These are phyloP conservation scores for Heterodera carotae DNA, from an alignment of 1,140 invertebrate species.

Conservation along the genomic window DNA sequence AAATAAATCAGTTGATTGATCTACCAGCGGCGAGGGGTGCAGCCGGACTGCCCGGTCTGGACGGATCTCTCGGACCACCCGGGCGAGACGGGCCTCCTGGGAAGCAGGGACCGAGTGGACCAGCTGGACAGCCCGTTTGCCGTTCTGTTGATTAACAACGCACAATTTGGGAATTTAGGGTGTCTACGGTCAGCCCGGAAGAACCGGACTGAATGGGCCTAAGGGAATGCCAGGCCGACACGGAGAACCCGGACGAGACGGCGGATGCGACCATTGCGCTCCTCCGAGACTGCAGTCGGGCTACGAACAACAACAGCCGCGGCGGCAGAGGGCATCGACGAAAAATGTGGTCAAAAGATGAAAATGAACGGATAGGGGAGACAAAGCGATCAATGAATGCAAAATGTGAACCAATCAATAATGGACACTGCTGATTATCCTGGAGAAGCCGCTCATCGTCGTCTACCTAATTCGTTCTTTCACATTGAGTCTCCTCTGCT, in stretches of 20 bases:
- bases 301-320: slow-evolving; percentile 5
- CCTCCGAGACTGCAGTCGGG: slow-evolving; percentile 6
- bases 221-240: slow-evolving; percentile 25
- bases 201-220: slow-evolving; percentile 5
- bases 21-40: not conserved
- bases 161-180: not conserved
- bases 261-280: slow-evolving; percentile 12
- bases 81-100: slow-evolving; percentile 8
- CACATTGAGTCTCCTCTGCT: too few species aligned
- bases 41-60: not conserved
- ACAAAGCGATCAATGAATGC: not conserved
- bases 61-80: slow-evolving; percentile 11
- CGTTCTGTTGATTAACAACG: not conserved
- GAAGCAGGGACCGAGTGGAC: slow-evolving; percentile 14
- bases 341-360: not conserved
- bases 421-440: too few species aligned
- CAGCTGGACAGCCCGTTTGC: not conserved
- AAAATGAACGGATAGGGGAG: not conserved
- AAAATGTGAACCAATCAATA: not conserved
- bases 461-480: too few species aligned
- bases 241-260: slow-evolving; percentile 10
- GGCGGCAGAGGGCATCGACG: not conserved
- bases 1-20: slow-evolving; percentile 13
- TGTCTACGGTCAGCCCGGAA: slow-evolving; percentile 2
- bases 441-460: too few species aligned